These are phyloP conservation scores for Archocentrus centrarchus DNA, from an alignment of 2,113 vertebrate genomes.

Conservation along the genomic window DNA sequence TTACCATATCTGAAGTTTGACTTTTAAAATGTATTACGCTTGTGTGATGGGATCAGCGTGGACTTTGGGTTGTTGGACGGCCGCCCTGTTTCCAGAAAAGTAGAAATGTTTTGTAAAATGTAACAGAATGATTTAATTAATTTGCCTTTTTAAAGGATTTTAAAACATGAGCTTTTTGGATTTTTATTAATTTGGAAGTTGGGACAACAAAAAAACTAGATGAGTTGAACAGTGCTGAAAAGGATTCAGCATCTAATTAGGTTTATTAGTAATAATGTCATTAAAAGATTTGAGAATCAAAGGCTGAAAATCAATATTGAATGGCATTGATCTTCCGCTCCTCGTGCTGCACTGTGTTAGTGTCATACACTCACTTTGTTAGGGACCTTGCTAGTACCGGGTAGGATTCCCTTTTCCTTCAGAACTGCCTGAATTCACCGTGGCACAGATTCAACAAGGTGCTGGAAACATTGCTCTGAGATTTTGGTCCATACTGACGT, in stretches of 20 bases:
- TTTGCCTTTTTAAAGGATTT: no score
- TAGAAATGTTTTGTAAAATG: background rate
- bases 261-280: no score
- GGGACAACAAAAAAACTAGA: background rate
- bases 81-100: background rate
- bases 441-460: background rate
- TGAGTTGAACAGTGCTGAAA: background rate
- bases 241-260: background rate
- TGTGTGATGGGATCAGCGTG: background rate
- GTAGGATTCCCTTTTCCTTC: background rate
- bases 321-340: background rate
- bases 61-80: conserved; percentile 5
- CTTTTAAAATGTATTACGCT: conserved; percentile 19
- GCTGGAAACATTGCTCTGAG: background rate
- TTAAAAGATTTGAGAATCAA: background rate
- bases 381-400: background rate
- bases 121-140: background rate
- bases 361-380: background rate
- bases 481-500: background rate
- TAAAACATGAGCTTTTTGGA: no score
- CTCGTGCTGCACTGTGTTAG: background rate
- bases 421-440: no score
- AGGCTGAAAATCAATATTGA: background rate
- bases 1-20: conserved; percentile 36
- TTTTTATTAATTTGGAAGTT: no score